Conservation (phyloP, 2,113 vertebrate genomes). For the Hemichromis elongatus region DNA sequence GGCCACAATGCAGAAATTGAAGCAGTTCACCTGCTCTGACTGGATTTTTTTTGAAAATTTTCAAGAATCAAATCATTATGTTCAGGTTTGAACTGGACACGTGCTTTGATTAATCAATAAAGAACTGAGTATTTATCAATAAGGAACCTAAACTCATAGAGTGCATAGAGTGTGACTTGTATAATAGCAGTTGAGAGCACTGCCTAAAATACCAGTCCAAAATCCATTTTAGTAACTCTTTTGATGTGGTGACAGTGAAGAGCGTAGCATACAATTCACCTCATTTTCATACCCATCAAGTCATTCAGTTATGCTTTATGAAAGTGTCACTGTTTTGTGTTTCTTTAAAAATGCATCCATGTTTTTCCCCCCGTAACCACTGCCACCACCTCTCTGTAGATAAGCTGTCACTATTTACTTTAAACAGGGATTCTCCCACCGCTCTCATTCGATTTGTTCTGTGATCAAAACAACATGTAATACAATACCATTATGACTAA, state of each 20-base stretch:
- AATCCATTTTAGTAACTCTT: not conserved
- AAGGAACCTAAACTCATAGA: not conserved
- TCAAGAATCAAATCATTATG: not conserved
- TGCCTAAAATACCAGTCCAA: not conserved
- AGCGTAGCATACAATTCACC: not conserved
- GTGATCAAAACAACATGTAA: conserved; percentile 11
- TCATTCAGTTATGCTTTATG: not conserved
- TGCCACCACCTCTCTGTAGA: not conserved
- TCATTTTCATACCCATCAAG: not conserved
- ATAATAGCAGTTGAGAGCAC: not conserved
- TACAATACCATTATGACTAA: not conserved
- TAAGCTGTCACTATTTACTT: not conserved
- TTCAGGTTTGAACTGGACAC: not conserved
- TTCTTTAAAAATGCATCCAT: not conserved
- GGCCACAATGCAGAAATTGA: not conserved
- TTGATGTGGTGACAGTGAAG: not conserved
- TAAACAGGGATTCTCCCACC: not conserved
- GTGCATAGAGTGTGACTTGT: not conserved
- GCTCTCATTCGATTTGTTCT: not conserved
- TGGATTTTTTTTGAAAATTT: not conserved
- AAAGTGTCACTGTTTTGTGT: not conserved
- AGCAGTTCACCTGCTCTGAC: not conserved
- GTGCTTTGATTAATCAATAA: not conserved
- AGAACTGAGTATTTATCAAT: not conserved
- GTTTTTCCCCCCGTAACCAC: not conserved